These are phyloP conservation scores for Telmatherina bonti DNA, from an alignment of 2,797 vertebrate genomes.

Conservation along the genomic window DNA sequence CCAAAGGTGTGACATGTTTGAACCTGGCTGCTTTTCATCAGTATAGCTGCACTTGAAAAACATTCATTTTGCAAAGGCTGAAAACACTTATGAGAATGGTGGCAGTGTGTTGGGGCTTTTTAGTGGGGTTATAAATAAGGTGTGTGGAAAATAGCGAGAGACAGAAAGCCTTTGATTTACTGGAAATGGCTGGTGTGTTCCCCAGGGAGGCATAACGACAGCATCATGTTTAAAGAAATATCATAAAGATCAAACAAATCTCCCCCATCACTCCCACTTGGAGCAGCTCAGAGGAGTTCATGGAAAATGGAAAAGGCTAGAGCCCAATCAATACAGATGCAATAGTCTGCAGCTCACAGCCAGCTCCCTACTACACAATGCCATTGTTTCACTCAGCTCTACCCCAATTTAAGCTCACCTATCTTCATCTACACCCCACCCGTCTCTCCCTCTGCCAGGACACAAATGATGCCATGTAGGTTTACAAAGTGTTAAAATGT, in stretches of 20 bases:
- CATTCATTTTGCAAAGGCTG: conserved; percentile 52
- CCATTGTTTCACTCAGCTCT: conserved; percentile 70
- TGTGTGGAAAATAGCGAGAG: conserved; percentile 63
- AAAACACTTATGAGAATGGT: conserved; percentile 69
- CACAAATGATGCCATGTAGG: conserved; percentile 31
- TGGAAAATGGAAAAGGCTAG: conserved; percentile 85
- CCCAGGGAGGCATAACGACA: conserved; percentile 78
- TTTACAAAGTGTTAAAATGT: conserved; percentile 42
- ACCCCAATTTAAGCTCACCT: conserved; percentile 44
- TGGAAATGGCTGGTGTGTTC: conserved; percentile 74
- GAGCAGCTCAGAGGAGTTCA: conserved; percentile 81
- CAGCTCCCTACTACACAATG: conserved; percentile 68
- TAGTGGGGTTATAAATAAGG: conserved; percentile 78
- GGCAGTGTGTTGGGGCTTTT: conserved; percentile 60
- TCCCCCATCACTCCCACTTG: conserved; percentile 77
- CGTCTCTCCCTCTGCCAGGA: conserved; percentile 36
- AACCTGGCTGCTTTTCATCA: conserved; percentile 31
- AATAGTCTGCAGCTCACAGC: conserved; percentile 81
- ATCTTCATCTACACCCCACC: conserved; percentile 6
- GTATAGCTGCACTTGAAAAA: conserved; percentile 50
- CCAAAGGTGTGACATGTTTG: conserved; percentile 23
- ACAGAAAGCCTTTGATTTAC: conserved; percentile 78
- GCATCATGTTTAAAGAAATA: conserved; percentile 85
- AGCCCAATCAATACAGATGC: conserved; percentile 85
- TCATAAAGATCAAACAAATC: conserved; percentile 83